These are phyloP conservation scores for Apotomis turbidana DNA, from an alignment of 2,888 invertebrate species.

Conservation along the genomic window DNA sequence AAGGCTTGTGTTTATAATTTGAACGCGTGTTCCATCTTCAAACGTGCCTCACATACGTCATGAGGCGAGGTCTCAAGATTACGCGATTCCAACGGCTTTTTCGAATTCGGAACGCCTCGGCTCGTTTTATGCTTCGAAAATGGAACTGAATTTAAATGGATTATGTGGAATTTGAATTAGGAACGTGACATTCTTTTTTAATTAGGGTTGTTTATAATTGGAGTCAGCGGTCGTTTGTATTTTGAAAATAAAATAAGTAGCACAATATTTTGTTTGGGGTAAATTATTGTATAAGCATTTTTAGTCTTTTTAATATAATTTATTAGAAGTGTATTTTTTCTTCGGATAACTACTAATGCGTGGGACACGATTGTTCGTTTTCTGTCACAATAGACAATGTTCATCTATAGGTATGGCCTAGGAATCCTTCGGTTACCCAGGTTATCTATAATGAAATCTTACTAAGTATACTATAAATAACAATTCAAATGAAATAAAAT, in stretches of 20 bases:
- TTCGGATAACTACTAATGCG: too few relatives aligned
- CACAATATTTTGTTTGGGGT: background rate
- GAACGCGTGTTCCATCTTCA: constrained; percentile 64
- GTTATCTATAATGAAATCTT: background rate
- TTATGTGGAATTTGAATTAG: constrained; percentile 63
- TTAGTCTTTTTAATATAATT: background rate
- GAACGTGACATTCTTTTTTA: constrained; percentile 64
- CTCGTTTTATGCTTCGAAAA: constrained; percentile 71
- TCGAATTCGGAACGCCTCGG: constrained; percentile 71
- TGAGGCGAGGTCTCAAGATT: constrained; percentile 80
- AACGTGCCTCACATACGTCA: constrained; percentile 81
- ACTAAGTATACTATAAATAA: background rate
- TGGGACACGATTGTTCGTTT: too few relatives aligned
- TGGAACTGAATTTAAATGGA: constrained; percentile 74
- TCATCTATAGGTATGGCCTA: too few relatives aligned
- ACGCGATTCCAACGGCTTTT: constrained; percentile 80
- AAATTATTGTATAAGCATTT: too few relatives aligned
- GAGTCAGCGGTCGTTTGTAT: background rate
- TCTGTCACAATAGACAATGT: too few relatives aligned
- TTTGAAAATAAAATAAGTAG: constrained; percentile 7
- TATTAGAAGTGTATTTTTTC: background rate
- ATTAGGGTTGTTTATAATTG: constrained; percentile 47
- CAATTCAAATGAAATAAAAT: background rate
- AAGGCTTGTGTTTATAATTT: constrained; percentile 67
- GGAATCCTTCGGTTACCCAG: too few relatives aligned